Percentiles rank a stretch among this genome's conserved stretches.
These are phyloP conservation scores for Grantiella picta DNA, from an alignment of 2,113 vertebrate species.

Conservation along the genomic window DNA sequence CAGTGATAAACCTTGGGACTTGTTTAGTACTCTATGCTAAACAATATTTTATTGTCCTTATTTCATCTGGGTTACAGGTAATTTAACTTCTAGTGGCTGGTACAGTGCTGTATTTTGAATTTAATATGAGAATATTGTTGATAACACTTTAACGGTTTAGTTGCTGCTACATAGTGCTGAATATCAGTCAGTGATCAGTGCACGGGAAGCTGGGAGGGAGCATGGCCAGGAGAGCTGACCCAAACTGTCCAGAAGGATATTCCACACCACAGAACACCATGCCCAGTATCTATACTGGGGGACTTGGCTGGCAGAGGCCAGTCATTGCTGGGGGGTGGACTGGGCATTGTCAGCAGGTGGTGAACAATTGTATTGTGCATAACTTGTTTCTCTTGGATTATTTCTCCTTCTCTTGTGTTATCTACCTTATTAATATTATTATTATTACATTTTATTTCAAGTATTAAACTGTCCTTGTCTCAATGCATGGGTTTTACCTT, in stretches of 20 bases:
- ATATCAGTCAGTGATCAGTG: neutral
- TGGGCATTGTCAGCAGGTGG: fast-evolving
- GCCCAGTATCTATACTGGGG: too few species aligned
- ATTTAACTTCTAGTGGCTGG: neutral
- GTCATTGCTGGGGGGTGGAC: neutral
- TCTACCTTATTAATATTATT: neutral
- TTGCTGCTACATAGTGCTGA: neutral
- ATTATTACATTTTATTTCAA: neutral
- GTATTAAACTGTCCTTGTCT: neutral
- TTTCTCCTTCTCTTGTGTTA: neutral
- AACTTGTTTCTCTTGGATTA: neutral
- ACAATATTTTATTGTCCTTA: neutral
- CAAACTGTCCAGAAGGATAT: neutral
- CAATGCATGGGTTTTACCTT: neutral
- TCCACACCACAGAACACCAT: neutral
- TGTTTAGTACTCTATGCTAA: neutral
- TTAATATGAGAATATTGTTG: neutral
- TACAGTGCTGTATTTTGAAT: neutral
- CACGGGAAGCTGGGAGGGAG: neutral
- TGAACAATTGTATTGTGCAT: neutral
- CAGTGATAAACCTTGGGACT: neutral
- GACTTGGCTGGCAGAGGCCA: fast-evolving
- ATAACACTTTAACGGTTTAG: neutral
- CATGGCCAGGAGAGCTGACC: neutral
- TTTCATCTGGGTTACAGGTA: neutral